phyloP scores from a whole-genome alignment of 2,113 vertebrate genomes.

The Cettia cetti region DNA sequence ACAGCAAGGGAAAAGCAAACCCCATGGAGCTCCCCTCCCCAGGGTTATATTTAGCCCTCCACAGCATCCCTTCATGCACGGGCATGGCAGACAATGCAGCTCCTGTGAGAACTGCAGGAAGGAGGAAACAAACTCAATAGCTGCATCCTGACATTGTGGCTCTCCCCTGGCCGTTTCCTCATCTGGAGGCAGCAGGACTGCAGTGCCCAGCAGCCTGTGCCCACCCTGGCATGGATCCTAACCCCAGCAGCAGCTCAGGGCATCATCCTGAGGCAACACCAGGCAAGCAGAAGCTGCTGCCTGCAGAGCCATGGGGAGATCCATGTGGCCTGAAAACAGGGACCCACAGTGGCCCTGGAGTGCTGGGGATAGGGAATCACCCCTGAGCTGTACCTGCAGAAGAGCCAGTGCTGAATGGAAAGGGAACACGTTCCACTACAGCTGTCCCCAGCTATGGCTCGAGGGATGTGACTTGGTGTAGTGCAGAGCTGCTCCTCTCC shows the following conservation, averaged over 20 bases:
- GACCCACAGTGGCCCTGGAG: accelerated
- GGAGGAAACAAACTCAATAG: conserved; percentile 73
- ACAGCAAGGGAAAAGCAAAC: background rate
- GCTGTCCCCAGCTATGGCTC: background rate
- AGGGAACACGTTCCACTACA: accelerated
- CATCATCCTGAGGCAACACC: background rate
- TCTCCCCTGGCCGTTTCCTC: conserved; percentile 36
- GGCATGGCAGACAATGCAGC: conserved; percentile 9
- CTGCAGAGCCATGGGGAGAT: background rate
- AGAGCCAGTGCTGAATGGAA: background rate
- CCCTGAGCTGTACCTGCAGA: background rate
- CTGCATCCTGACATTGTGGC: conserved; percentile 77
- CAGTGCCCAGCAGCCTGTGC: accelerated
- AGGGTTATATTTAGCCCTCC: conserved; percentile 24
- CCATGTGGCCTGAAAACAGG: background rate
- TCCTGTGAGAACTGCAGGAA: conserved; percentile 64
- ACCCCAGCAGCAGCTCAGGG: background rate
- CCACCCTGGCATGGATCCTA: background rate
- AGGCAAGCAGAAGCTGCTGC: background rate
- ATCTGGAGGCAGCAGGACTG: background rate
- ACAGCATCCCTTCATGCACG: background rate
- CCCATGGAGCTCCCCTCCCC: background rate
- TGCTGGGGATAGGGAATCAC: background rate
- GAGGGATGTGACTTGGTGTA: background rate
- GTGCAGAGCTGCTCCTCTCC: background rate